Percentiles rank a stretch among this genome's conserved stretches.
These are phyloP conservation scores for Pantala flavescens DNA, from an alignment of 1,140 invertebrate species.

Conservation along the genomic window DNA sequence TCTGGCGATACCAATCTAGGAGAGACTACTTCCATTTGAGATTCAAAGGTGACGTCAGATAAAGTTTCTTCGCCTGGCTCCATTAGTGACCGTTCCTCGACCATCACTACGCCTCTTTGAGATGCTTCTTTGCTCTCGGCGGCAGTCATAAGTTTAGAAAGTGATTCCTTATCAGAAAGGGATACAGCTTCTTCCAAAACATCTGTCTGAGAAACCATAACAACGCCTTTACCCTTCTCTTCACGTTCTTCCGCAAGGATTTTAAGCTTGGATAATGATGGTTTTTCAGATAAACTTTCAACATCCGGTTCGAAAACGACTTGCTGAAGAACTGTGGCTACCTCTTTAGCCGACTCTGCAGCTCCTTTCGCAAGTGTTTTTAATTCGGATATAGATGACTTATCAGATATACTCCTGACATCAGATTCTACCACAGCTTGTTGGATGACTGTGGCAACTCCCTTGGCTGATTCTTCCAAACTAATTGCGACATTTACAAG, in stretches of 20 bases:
- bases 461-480: slow-evolving; percentile 28
- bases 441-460: slow-evolving; percentile 28
- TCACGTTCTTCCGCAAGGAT: slow-evolving; percentile 14
- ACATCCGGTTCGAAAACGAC: slow-evolving; percentile 21
- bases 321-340: slow-evolving; percentile 17
- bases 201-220: neutral
- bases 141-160: neutral
- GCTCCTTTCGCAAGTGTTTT: slow-evolving; percentile 17
- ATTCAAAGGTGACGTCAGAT: slow-evolving; percentile 22
- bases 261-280: slow-evolving; percentile 16
- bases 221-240: neutral
- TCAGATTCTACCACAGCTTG: slow-evolving; percentile 21
- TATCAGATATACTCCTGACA: slow-evolving; percentile 9
- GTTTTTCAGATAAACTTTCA: slow-evolving; percentile 16
- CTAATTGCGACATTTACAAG: slow-evolving; percentile 31
- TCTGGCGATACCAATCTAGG: neutral
- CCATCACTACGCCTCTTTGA: neutral
- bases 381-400: neutral
- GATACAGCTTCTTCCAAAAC: slow-evolving; percentile 13
- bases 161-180: slow-evolving; percentile 15
- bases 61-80: slow-evolving; percentile 11
- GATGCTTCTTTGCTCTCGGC: neutral
- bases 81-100: slow-evolving; percentile 12
- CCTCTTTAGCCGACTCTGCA: slow-evolving; percentile 9
- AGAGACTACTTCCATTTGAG: slow-evolving; percentile 23